These are phyloP conservation scores for Chymomyza amoena DNA, from an alignment of 2,888 invertebrate species.

Conservation along the genomic window DNA sequence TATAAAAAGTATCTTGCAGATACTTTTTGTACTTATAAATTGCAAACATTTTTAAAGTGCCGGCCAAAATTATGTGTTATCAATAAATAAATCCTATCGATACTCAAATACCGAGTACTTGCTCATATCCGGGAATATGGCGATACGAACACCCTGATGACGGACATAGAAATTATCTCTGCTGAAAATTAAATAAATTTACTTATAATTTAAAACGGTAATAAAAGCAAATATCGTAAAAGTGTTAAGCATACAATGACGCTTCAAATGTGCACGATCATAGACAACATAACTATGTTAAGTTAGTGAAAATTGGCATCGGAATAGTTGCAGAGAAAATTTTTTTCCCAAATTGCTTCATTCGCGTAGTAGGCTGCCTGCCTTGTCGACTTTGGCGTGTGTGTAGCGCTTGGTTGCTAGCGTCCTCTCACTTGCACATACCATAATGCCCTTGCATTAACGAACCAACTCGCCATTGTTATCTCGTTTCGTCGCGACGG, in stretches of 20 bases:
- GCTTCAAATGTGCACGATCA: constrained; percentile 44
- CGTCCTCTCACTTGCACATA: constrained; percentile 49
- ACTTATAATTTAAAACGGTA: constrained; percentile 67
- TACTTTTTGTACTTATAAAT: not conserved
- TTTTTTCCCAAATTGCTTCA: constrained; percentile 36
- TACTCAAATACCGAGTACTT: not conserved
- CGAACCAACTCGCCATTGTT: constrained; percentile 26
- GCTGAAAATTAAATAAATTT: constrained; percentile 68
- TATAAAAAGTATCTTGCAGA: not conserved
- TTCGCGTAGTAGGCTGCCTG: constrained; percentile 51
- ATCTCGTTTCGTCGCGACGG: constrained; percentile 51
- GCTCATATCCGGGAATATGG: constrained; percentile 62
- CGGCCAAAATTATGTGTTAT: not conserved
- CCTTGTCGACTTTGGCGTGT: constrained; percentile 62
- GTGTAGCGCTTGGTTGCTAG: constrained; percentile 48
- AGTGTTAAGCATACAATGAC: constrained; percentile 36
- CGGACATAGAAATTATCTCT: constrained; percentile 62
- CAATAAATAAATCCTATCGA: not conserved
- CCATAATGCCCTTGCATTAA: not conserved
- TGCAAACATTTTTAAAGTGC: not conserved
- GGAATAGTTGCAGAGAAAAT: constrained; percentile 24
- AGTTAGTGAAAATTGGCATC: constrained; percentile 42
- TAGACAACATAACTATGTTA: not conserved
- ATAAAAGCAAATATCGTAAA: constrained; percentile 56
- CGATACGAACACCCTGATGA: constrained; percentile 67